These are phyloP conservation scores for Macrosteles quadrilineatus DNA, from an alignment of 1,140 invertebrate genomes.

Conservation along the genomic window DNA sequence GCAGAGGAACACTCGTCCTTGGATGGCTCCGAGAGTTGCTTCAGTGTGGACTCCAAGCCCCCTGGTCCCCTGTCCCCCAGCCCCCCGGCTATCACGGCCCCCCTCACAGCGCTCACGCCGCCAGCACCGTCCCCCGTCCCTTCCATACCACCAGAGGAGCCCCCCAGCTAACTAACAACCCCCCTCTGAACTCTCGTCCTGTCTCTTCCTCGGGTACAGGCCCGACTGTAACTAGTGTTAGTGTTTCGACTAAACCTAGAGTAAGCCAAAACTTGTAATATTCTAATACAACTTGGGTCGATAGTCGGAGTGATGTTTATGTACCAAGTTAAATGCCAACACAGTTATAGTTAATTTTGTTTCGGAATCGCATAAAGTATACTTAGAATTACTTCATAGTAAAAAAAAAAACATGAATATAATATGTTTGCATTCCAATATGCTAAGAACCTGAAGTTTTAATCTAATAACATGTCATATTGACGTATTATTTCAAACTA, in stretches of 20 bases:
- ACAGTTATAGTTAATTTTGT: neutral
- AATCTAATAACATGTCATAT: no score
- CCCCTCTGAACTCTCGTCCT: neutral
- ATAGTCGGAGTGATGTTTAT: neutral
- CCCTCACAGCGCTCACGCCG: neutral
- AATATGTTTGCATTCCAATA: no score
- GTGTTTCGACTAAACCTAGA: neutral
- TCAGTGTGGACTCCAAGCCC: constrained; percentile 33
- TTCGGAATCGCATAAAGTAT: no score
- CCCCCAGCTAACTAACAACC: constrained; percentile 5
- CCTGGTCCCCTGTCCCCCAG: neutral
- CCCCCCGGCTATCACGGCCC: neutral
- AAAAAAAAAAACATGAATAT: no score
- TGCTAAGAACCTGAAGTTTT: no score
- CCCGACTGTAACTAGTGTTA: neutral
- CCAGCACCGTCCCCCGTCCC: constrained; percentile 3
- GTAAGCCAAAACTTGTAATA: neutral
- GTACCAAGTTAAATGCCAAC: neutral
- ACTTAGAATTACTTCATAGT: no score
- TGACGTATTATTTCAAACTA: no score
- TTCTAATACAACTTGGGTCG: neutral
- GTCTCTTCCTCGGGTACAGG: neutral
- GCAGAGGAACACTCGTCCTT: constrained; percentile 37
- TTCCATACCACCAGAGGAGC: neutral
- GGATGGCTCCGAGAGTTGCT: constrained; percentile 37